These are phyloP conservation scores for Mallateleia sp. DNA, from an alignment of 2,888 invertebrate genomes.

Conservation along the genomic window DNA sequence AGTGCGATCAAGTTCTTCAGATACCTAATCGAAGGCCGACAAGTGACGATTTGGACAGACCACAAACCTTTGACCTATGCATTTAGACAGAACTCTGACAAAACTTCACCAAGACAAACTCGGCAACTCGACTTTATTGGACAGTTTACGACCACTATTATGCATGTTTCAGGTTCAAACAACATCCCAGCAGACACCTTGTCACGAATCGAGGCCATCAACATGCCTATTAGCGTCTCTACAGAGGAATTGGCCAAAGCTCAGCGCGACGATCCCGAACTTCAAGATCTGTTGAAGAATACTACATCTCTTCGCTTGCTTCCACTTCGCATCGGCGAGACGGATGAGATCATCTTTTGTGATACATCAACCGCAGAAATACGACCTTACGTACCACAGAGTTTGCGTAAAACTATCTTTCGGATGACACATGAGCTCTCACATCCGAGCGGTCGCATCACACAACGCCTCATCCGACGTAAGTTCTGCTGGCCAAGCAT, in stretches of 20 bases:
- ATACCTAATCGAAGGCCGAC: no score
- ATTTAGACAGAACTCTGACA: background rate
- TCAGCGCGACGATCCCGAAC: conserved; percentile 18
- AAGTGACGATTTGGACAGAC: background rate
- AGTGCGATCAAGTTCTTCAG: no score
- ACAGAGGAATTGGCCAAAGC: background rate
- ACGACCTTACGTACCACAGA: conserved; percentile 3
- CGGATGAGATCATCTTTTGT: background rate
- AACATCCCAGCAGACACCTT: background rate
- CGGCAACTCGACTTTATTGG: background rate
- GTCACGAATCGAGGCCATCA: background rate
- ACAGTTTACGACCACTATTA: background rate
- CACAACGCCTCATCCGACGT: no score
- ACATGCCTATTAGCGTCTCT: background rate
- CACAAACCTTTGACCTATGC: conserved; percentile 6
- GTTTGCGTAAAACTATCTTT: conserved; percentile 8
- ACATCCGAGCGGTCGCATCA: no score
- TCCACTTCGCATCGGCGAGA: background rate
- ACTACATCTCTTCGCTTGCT: background rate
- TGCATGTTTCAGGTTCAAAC: background rate
- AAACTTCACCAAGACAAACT: background rate
- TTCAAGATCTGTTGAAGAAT: background rate
- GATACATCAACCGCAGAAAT: conserved; percentile 4
- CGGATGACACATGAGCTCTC: no score
- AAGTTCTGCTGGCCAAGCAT: no score